Evolutionary conservation across 2,113 vertebrate genomes (phyloP).

Genomic region (Etheostoma spectabile): DNA sequence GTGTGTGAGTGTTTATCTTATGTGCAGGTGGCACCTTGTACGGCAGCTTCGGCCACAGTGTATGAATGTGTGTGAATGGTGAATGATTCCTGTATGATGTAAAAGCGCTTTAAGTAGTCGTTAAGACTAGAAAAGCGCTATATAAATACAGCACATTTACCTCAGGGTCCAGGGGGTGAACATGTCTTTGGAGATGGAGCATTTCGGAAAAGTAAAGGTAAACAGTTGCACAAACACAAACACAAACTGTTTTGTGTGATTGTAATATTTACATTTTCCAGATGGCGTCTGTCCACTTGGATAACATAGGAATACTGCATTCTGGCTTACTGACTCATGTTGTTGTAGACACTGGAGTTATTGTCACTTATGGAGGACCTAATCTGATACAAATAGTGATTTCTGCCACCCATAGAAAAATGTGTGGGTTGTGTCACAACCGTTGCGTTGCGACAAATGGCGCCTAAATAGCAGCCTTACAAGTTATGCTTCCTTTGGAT

Average conservation of each 20-base stretch:
- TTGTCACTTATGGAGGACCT: constrained; percentile 39
- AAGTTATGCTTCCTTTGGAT: constrained; percentile 9
- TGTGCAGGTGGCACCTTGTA: too few species aligned
- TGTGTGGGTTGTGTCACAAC: constrained; percentile 66
- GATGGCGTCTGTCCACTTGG: constrained; percentile 31
- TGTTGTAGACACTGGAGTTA: constrained; percentile 2
- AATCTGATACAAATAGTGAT: constrained; percentile 36
- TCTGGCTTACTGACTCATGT: constrained; percentile 13
- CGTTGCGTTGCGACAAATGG: too few species aligned
- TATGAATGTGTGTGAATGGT: too few species aligned
- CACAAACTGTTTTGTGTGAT: background rate
- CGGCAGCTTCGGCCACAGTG: too few species aligned
- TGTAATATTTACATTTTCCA: constrained; percentile 15
- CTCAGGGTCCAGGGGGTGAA: constrained; percentile 51
- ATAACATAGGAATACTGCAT: constrained; percentile 13
- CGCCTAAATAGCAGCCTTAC: background rate
- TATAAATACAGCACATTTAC: too few species aligned
- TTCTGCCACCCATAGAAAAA: background rate
- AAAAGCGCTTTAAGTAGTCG: too few species aligned
- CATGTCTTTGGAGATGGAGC: constrained; percentile 44
- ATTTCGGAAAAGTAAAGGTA: constrained; percentile 63
- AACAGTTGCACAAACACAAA: background rate
- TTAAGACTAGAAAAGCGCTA: too few species aligned
- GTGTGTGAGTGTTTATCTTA: too few species aligned
- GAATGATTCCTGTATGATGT: too few species aligned